These are phyloP conservation scores for Xenops minutus DNA, from an alignment of 2,797 vertebrate genomes.

Conservation along the genomic window DNA sequence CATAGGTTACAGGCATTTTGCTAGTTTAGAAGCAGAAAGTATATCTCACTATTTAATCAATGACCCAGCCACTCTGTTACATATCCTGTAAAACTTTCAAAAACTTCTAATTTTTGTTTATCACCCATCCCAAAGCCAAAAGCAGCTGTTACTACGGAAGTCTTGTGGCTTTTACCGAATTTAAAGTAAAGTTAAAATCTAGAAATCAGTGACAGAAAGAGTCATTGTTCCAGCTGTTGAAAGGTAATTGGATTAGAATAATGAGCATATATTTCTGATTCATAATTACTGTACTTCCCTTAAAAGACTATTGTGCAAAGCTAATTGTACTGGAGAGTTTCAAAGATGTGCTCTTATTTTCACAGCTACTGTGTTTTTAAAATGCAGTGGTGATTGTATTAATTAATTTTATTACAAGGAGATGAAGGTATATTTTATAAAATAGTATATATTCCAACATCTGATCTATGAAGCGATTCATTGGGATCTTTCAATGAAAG, in stretches of 20 bases:
- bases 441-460: not conserved
- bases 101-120: not conserved
- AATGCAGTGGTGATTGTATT: not conserved
- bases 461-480: not conserved
- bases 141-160: not conserved
- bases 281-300: slow-evolving; percentile 17
- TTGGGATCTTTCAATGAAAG: not conserved
- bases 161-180: not conserved
- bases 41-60: not conserved
- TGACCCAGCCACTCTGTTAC: not conserved
- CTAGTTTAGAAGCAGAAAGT: not conserved
- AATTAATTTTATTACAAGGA: slow-evolving; percentile 10
- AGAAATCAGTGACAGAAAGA: slow-evolving; percentile 20
- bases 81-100: not conserved
- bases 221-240: not conserved
- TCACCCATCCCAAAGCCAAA: not conserved
- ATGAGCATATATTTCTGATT: slow-evolving; percentile 37
- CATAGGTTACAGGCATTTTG: not conserved
- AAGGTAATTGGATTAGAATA: slow-evolving; percentile 50
- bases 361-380: not conserved
- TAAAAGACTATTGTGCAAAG: slow-evolving; percentile 32
- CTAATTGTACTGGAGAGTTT: slow-evolving; percentile 19
- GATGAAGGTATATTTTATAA: not conserved
- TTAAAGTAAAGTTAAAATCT: slow-evolving; percentile 11
- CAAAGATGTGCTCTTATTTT: slow-evolving; percentile 35